phyloP scores from a whole-genome alignment of 2,113 vertebrate genomes.

The Cavia porcellus region DNA sequence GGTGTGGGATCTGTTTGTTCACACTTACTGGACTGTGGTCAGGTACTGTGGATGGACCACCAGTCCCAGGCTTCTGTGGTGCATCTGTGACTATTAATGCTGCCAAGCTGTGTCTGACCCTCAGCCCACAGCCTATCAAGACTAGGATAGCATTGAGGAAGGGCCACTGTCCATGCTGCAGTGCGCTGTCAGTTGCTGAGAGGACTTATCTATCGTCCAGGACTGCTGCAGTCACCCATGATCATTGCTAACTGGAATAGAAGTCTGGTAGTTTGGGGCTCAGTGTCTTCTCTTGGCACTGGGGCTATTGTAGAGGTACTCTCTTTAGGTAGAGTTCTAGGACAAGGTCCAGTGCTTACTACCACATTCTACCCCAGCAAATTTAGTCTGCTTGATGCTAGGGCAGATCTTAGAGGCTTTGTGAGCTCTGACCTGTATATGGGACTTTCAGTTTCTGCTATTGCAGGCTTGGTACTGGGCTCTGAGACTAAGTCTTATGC shows the following conservation, averaged over 20 bases:
- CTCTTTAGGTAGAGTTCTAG: neutral
- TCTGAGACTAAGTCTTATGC: neutral
- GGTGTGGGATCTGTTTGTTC: neutral
- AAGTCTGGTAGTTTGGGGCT: neutral
- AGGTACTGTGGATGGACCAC: neutral
- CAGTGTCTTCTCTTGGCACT: neutral
- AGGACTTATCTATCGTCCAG: neutral
- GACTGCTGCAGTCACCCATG: neutral
- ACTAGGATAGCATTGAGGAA: neutral
- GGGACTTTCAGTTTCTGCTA: neutral
- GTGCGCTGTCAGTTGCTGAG: neutral
- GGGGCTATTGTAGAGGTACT: neutral
- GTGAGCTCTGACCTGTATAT: neutral
- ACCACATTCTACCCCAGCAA: neutral
- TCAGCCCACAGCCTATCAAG: too few species aligned
- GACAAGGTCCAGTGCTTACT: neutral
- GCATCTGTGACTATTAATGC: too few species aligned
- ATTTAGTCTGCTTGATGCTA: neutral
- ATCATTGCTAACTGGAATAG: neutral
- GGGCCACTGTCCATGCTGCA: neutral
- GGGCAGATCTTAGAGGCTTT: neutral
- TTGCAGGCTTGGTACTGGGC: neutral
- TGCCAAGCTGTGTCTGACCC: too few species aligned
- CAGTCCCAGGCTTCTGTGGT: neutral
- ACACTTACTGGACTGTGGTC: neutral